Percentiles rank a stretch among this genome's conserved stretches.
These are phyloP conservation scores for Rhinoptilus africanus DNA, from an alignment of 2,113 vertebrate species.

Conservation along the genomic window DNA sequence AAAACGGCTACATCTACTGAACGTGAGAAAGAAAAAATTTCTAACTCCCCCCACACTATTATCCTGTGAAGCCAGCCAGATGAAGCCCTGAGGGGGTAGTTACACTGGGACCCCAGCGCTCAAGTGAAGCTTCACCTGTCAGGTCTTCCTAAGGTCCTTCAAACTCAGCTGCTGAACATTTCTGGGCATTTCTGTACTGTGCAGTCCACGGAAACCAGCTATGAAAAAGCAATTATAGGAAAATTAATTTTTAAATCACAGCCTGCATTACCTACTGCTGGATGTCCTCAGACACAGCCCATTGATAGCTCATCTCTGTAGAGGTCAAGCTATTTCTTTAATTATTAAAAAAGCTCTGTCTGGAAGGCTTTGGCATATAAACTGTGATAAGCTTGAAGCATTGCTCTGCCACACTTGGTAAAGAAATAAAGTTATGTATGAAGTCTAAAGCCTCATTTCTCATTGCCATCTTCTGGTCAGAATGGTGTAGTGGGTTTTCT, in stretches of 20 bases:
- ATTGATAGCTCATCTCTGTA: neutral
- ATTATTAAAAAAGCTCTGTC: neutral
- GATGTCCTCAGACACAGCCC: neutral
- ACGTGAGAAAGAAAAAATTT: neutral
- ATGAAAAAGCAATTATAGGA: neutral
- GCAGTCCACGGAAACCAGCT: neutral
- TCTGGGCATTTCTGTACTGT: neutral
- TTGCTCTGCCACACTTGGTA: neutral
- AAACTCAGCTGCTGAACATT: neutral
- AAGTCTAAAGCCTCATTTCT: slow-evolving; percentile 44
- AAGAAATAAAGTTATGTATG: neutral
- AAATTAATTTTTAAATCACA: neutral
- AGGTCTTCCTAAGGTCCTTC: neutral
- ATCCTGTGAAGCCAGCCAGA: neutral
- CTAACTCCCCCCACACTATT: neutral
- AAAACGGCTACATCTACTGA: neutral
- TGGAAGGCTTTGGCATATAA: neutral
- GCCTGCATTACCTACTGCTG: neutral
- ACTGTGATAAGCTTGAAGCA: neutral
- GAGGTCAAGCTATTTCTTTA: neutral
- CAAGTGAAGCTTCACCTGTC: neutral
- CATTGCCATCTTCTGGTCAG: slow-evolving; percentile 66
- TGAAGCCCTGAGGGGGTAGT: neutral
- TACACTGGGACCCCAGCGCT: neutral
- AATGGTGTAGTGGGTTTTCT: slow-evolving; percentile 29